Base-by-base conservation (phyloP, 1,140 invertebrate species). In the Arctopsyche grandis region DNA sequence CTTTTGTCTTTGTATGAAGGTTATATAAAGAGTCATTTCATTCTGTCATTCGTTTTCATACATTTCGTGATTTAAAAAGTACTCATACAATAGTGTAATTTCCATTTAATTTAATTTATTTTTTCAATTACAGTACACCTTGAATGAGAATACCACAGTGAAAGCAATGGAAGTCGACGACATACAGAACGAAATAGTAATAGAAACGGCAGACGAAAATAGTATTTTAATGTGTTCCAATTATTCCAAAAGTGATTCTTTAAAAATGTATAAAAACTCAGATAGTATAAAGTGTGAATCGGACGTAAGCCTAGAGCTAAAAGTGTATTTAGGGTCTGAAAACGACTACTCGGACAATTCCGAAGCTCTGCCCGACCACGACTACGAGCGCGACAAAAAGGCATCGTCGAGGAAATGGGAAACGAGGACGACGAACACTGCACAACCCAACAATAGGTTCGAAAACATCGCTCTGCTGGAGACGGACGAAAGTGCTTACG, bases 161-260 rank as follows among this genome's bases (percentile, higher is more conserved):
- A 71, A 9, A 71, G 60, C 58, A 43, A 78, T 78, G 77, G 77
- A 78, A 44, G 43, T 63, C 0, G 77, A 73, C 19, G 52, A 73
- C 9, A 66, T 78, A 19, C 77, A 78, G 43, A 78, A 60, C 38
- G 77, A 78, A 63, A 73, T 78, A 12, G 52, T 73, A 14, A 38
- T 78, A 10, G 77, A 78, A 4, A 38, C 21, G 14, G 29, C 21
- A n/a, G 46, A 58, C 9, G 46, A 56, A 22, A 48, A 48, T 26
- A 22, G 22, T 12, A 22, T 69, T 19, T 43, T 77, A 22, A 21
- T 66, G 14, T 16, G 26, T 21, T 21, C 26, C 10, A 70, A 19
- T 29, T 43, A 69, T 52, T 56, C 69, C 5, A 43, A 60, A 69
- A 24, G 14, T 5, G 38, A 26, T 21, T 12, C 22, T 22, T 7